These are phyloP conservation scores for Melanostoma scalare DNA, from an alignment of 2,888 invertebrate genomes.

Conservation along the genomic window DNA sequence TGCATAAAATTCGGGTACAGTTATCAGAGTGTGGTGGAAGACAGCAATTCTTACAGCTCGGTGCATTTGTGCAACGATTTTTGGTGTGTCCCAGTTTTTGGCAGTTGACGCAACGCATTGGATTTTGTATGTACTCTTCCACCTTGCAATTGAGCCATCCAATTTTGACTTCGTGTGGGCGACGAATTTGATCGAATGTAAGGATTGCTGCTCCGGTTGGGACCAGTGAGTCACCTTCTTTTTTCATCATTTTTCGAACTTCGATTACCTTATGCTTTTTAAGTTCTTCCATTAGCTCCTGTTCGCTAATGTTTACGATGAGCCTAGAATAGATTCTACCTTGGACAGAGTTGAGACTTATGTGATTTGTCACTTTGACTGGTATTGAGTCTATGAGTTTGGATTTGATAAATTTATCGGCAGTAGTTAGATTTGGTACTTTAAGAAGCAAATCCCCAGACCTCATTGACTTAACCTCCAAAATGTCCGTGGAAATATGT, in stretches of 20 bases:
- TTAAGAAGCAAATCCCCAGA: background rate
- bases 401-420: constrained; percentile 1
- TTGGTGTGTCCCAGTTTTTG: too few relatives aligned
- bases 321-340: constrained; percentile 4
- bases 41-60: too few relatives aligned
- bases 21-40: too few relatives aligned
- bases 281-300: constrained; percentile 4
- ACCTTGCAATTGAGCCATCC: too few relatives aligned
- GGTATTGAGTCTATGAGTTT: constrained; percentile 2
- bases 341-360: background rate
- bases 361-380: background rate
- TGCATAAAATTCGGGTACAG: too few relatives aligned
- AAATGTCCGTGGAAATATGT: constrained; percentile 2
- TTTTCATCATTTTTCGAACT: constrained; percentile 14
- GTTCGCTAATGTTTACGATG: background rate
- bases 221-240: background rate
- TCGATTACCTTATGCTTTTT: constrained; percentile 7
- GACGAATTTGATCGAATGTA: too few relatives aligned
- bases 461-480: constrained; percentile 10
- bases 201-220: background rate
- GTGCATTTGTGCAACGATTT: too few relatives aligned
- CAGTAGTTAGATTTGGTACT: background rate
- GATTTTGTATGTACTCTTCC: too few relatives aligned
- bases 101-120: too few relatives aligned
- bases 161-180: too few relatives aligned